Conservation (phyloP, 2,888 invertebrate genomes). For the Chesias legatella region DNA sequence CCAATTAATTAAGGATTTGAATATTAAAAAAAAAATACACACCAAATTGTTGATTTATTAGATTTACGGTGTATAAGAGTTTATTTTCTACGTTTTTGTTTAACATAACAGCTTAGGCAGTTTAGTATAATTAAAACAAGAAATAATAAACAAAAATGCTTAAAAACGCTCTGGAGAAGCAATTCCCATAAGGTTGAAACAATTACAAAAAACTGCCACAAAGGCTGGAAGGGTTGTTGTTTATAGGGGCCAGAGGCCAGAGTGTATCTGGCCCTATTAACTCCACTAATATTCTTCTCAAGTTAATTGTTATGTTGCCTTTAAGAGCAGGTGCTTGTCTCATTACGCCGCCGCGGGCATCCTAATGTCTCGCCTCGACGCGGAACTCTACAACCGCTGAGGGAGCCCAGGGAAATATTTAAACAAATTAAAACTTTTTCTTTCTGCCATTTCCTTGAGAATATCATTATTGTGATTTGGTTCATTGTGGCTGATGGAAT, state of each 20-base stretch:
- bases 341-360: constrained; percentile 67
- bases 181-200: constrained; percentile 30
- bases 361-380: constrained; percentile 58
- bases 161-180: constrained; percentile 14
- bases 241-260: constrained; percentile 66
- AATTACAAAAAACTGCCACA: constrained; percentile 67
- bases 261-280: constrained; percentile 74
- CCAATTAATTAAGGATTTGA: too few species aligned
- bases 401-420: constrained; percentile 70
- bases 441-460: constrained; percentile 58
- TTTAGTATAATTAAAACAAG: too few species aligned
- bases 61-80: too few species aligned
- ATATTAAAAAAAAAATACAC: too few species aligned
- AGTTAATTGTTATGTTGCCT: constrained; percentile 78
- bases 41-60: too few species aligned
- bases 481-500: constrained; percentile 53
- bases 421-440: constrained; percentile 78
- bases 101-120: too few species aligned
- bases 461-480: constrained; percentile 58
- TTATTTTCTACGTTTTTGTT: too few species aligned
- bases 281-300: constrained; percentile 75
- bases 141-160: too few species aligned
- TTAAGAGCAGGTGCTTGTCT: constrained; percentile 75
- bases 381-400: constrained; percentile 62
- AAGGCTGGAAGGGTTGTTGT: constrained; percentile 67